These are phyloP conservation scores for Microcebus murinus DNA, from an alignment of 2,113 vertebrate genomes.

Conservation along the genomic window DNA sequence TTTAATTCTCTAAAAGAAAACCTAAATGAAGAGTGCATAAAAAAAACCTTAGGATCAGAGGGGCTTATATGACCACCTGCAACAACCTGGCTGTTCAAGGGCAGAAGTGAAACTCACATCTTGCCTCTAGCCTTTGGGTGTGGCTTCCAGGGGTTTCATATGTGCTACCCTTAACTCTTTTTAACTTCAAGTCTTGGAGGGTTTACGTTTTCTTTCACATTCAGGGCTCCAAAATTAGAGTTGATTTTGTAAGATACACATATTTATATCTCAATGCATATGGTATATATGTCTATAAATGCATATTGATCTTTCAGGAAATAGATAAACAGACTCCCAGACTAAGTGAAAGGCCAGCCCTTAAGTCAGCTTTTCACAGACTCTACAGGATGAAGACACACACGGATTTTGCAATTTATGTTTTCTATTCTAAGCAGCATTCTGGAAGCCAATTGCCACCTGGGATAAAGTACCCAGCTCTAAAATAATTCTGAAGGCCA, in stretches of 20 bases:
- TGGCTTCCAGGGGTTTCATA: too few relatives aligned
- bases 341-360: neutral
- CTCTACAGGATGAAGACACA: neutral
- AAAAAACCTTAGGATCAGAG: neutral
- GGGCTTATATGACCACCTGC: neutral
- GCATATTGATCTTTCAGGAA: neutral
- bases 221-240: neutral
- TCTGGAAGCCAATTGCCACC: neutral
- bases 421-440: neutral
- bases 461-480: neutral
- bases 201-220: neutral
- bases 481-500: neutral
- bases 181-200: neutral
- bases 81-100: too few relatives aligned
- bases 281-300: neutral
- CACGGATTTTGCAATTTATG: neutral
- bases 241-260: neutral
- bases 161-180: fast-evolving
- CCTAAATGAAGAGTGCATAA: fast-evolving
- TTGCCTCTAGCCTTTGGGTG: fast-evolving
- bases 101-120: neutral
- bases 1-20: neutral
- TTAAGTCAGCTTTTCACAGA: neutral
- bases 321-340: neutral
- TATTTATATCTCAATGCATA: neutral